phyloP scores from a whole-genome alignment of 2,113 vertebrate genomes.

The Perca fluviatilis region DNA sequence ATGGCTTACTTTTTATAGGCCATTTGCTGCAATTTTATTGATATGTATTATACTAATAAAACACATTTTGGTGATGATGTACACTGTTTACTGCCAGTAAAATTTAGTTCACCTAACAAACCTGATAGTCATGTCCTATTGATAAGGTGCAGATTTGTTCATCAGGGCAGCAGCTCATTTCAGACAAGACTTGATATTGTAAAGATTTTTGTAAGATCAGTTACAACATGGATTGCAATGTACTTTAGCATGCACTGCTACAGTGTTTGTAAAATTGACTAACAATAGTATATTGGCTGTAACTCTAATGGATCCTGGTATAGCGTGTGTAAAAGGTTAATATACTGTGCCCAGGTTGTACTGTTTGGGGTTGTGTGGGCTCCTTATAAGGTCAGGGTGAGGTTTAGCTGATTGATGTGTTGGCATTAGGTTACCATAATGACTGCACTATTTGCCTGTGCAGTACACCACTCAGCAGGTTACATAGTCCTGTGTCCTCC shows the following conservation, averaged over 20 bases:
- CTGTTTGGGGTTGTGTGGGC: neutral
- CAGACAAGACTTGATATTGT: neutral
- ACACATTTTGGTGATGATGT: neutral
- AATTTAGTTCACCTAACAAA: neutral
- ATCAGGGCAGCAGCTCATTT: neutral
- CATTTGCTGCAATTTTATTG: neutral
- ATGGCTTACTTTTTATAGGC: neutral
- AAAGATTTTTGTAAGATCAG: neutral
- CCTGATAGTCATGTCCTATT: neutral
- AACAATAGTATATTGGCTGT: neutral
- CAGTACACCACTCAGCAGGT: conserved; percentile 44
- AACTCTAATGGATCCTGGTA: neutral
- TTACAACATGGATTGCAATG: neutral
- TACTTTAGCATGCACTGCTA: neutral
- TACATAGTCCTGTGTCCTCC: conserved; percentile 55
- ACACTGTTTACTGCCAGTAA: neutral
- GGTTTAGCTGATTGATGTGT: conserved; percentile 14
- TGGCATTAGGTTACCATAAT: conserved; percentile 50
- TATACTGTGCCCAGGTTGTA: neutral
- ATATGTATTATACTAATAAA: neutral
- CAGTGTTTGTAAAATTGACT: neutral
- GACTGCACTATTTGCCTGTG: conserved; percentile 67
- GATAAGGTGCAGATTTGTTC: neutral
- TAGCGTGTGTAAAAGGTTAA: neutral
- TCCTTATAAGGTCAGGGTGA: conserved; percentile 24